Evolutionary conservation across 2,888 invertebrate species (phyloP).

Genomic region (Clostera curtula): DNA sequence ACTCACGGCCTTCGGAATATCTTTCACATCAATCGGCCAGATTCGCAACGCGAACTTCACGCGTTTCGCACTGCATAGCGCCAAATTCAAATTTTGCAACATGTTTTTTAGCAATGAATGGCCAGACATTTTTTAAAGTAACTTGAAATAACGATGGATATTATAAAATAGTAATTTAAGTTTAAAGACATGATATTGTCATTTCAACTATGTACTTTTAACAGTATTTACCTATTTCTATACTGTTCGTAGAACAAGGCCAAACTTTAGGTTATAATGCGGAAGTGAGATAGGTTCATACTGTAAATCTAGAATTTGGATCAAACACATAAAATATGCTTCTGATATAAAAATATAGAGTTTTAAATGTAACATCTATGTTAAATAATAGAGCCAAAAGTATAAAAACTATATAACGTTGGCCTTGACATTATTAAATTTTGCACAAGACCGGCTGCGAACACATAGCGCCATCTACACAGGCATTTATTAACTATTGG

Average conservation of each 20-base stretch:
- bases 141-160: neutral
- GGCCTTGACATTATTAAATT: conserved; percentile 68
- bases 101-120: conserved; percentile 9
- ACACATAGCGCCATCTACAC: conserved; percentile 33
- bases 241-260: too few relatives aligned
- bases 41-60: conserved; percentile 76
- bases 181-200: too few relatives aligned
- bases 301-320: conserved; percentile 17
- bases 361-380: too few relatives aligned
- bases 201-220: too few relatives aligned
- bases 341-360: too few relatives aligned
- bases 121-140: neutral
- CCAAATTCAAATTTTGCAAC: conserved; percentile 61
- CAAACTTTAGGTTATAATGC: conserved; percentile 60
- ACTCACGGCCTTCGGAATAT: conserved; percentile 80
- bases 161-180: conserved; percentile 5
- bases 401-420: too few relatives aligned
- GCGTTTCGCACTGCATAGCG: conserved; percentile 59
- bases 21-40: conserved; percentile 78
- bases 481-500: too few relatives aligned
- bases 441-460: conserved; percentile 47
- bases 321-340: conserved; percentile 9
- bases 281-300: too few relatives aligned
- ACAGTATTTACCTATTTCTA: too few relatives aligned
- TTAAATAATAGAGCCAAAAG: too few relatives aligned